Evolutionary conservation across 2,113 vertebrate species (phyloP), one percentile per base, ranked within the genome.

Genomic region (Lutjanus erythropterus): DNA sequence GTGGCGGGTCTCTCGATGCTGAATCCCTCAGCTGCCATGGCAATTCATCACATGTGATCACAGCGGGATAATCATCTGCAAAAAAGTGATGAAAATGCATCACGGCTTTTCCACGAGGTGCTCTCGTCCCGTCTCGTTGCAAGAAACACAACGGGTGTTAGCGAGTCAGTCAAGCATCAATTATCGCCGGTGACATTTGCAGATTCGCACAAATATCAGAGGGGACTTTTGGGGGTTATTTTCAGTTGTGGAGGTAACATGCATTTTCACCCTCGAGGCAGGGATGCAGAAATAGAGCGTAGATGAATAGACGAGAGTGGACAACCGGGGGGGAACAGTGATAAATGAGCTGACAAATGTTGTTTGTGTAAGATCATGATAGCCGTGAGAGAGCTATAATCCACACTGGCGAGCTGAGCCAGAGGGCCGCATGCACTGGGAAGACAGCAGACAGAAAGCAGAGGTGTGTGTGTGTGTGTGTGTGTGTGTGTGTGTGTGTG

Each of bases 291-390:
- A 94, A 89, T 77, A 88, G 89, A 86, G 85, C 71, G 55, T 78
- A 88, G 93, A 91, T 93, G 91, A 85, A 81, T 92, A 92, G 88
- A 93, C 89, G 68, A 93, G 89, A 89, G 90, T 90, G 91, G 91
- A 94, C 92, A 93, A 91, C 91, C 83, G n/a, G 81, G 84, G 85
- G 91, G 88, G 82, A 87, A 89, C 81, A 75, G 90, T 93, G 94
- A 95, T 94, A 95, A 95, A 95, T 95, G 93, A 94, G 94, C 94
- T 95, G 94, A 95, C 94, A 95, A 92, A 94, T 92, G 93, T 87
- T 94, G 93, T 95, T 95, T 95, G 92, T 93, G 91, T 94, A 93
- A 93, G 86, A 93, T 93, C 92, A 92, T 93, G 93, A 93, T 91
- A 91, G 91, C 90, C 83, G 83, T 88, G 86, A 92, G 89, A 92